phyloP scores from a whole-genome alignment of 1,140 invertebrate genomes.

The Mizuhopecten yessoensis region DNA sequence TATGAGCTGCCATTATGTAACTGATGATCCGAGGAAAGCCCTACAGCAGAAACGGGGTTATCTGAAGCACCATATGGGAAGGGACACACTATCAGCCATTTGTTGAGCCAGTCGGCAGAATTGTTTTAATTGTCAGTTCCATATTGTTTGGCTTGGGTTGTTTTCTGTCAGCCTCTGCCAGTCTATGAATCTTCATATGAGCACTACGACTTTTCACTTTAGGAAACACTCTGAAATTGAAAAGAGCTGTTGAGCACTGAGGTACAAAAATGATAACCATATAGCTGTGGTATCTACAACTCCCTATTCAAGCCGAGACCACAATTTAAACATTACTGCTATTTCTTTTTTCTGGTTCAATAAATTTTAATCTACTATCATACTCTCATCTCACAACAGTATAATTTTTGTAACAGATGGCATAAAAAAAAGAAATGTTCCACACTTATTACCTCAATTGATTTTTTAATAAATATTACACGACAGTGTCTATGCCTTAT shows the following conservation, averaged over 20 bases:
- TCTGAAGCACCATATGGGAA: conserved; percentile 32
- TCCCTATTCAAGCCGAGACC: too few species aligned
- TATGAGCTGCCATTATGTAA: conserved; percentile 34
- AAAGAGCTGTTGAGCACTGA: conserved; percentile 8
- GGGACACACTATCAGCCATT: conserved; percentile 20
- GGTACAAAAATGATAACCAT: not conserved
- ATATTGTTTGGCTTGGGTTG: conserved; percentile 59
- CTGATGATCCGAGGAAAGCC: conserved; percentile 5
- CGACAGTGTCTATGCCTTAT: too few species aligned
- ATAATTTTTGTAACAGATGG: too few species aligned
- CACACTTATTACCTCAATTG: too few species aligned
- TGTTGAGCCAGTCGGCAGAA: conserved; percentile 48
- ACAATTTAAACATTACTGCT: too few species aligned
- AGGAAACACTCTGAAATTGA: conserved; percentile 94
- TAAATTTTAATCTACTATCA: too few species aligned
- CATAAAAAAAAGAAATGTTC: too few species aligned
- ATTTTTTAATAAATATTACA: too few species aligned
- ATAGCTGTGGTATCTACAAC: not conserved
- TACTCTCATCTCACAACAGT: too few species aligned
- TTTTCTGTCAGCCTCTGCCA: conserved; percentile 74
- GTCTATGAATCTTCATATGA: conserved; percentile 96
- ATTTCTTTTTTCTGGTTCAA: too few species aligned
- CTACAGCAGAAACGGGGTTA: conserved; percentile 12
- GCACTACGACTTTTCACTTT: conserved; percentile 99
- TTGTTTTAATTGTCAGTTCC: conserved; percentile 50